Percentiles rank a stretch among this genome's conserved stretches.
Conservation (phyloP, 2,797 vertebrate genomes). For the Vultur gryphus region DNA sequence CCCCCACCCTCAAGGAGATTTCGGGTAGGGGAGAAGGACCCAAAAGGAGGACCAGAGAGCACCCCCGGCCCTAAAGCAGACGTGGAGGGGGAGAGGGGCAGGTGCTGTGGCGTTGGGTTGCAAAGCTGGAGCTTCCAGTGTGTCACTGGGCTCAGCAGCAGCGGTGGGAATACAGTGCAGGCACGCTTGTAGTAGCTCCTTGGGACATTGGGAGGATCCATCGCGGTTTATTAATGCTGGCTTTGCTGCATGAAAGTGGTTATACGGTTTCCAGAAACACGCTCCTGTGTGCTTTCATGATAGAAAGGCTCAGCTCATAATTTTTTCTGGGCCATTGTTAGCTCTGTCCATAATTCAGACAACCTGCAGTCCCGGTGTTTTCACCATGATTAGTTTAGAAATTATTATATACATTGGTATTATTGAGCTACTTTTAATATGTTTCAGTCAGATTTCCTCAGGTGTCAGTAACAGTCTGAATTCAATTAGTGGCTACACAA, state of each 20-base stretch:
- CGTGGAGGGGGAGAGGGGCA: too few relatives aligned
- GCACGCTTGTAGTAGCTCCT: accelerated
- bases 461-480: neutral
- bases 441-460: neutral
- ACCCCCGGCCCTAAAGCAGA: accelerated
- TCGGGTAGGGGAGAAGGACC: neutral
- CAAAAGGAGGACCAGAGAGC: neutral
- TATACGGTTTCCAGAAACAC: neutral
- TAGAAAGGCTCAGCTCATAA: neutral
- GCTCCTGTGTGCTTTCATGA: accelerated
- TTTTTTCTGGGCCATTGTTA: neutral
- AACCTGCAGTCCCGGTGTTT: neutral
- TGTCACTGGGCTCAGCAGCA: accelerated
- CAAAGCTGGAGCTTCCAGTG: accelerated
- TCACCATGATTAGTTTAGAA: neutral
- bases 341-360: accelerated
- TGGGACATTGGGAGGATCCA: accelerated
- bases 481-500: neutral
- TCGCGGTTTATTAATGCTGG: accelerated
- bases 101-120: accelerated
- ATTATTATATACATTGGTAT: neutral
- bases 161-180: accelerated
- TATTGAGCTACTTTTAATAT: neutral
- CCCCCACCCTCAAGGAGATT: neutral
- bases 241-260: neutral